Evolutionary conservation across 2,113 vertebrate genomes (phyloP), one percentile per base, ranked within the genome.

Genomic region (Scopus umbretta): DNA sequence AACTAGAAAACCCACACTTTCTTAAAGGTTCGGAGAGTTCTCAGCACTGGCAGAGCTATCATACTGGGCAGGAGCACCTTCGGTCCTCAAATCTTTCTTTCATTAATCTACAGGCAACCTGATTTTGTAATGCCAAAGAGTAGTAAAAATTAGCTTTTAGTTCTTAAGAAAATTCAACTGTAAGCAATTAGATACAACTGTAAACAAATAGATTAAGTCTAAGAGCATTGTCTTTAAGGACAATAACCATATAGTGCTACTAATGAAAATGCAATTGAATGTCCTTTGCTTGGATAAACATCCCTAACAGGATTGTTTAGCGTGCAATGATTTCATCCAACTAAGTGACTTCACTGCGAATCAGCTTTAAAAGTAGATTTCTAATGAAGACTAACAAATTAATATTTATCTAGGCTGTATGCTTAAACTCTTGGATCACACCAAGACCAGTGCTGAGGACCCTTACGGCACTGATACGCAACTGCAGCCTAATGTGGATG

Each of bases 211-310:
- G 89, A 95, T 92, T 59, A 85, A 72, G 27, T 68, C 45, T 43
- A 80, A 96, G 70, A 87, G 55, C 38, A 45, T 38, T 59, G 81
- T 80, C 84, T 92, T 94, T 94, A 92, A 94, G 86, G 82, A 96
- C 89, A 87, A 96, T 94, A 94, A 82, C 56, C 27, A 71, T 88
- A 72, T 43, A 93, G 66, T 75, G 87, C 78, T 85, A 42, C 80
- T 95, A 96, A 96, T 88, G 88, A 86, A 92, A 92, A 94, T 36
- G 55, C 71, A 73, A 86, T 95, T 80, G 75, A 80, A 80, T 4
- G 32, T 80, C 91, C 75, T 83, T 80, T 92, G 75, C 92, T 95
- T 95, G 92, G 92, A 66, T 94, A 94, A 95, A 62, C 85, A 83
- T 50, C 81, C 82, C 75, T 94, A 92, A 95, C 56, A 61, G 84